phyloP scores from a whole-genome alignment of 2,113 vertebrate genomes.

The Lepisosteus osseus region DNA sequence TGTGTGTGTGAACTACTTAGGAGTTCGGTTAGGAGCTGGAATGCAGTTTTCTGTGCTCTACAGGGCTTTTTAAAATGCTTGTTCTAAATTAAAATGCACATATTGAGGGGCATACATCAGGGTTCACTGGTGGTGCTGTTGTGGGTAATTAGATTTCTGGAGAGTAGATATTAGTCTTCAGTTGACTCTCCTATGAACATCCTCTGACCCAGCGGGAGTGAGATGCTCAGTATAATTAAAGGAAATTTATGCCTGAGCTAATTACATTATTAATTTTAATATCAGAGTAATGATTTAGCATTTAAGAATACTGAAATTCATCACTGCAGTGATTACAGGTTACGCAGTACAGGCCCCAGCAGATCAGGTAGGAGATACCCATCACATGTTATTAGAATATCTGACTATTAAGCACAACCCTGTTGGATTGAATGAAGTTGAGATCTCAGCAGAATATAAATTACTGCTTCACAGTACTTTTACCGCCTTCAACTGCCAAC shows the following conservation, averaged over 20 bases:
- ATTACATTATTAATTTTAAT: conserved; percentile 13
- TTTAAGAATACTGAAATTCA: conserved; percentile 10
- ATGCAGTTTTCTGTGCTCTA: no score
- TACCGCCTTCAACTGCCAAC: no score
- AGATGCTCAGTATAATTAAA: conserved; percentile 3
- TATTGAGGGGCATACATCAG: neutral
- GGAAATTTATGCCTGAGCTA: conserved; percentile 6
- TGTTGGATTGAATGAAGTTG: neutral
- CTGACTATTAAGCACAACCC: neutral
- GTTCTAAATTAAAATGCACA: neutral
- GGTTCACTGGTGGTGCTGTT: neutral
- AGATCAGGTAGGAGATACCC: neutral
- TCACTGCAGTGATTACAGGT: conserved; percentile 9
- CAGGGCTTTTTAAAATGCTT: neutral
- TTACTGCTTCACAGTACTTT: no score
- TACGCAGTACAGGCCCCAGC: neutral
- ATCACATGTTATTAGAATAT: neutral
- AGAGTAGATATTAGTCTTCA: neutral
- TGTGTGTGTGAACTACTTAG: no score
- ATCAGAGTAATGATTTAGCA: conserved; percentile 10
- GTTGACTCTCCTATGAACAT: neutral
- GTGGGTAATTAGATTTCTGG: conserved; percentile 9
- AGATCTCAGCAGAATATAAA: neutral
- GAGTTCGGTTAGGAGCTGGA: no score
- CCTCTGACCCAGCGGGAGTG: neutral